A percentile compares a stretch with the other conserved stretches of the same genome.
phyloP scores from a whole-genome alignment of 2,888 invertebrate genomes.

The Drosophila picticornis region DNA sequence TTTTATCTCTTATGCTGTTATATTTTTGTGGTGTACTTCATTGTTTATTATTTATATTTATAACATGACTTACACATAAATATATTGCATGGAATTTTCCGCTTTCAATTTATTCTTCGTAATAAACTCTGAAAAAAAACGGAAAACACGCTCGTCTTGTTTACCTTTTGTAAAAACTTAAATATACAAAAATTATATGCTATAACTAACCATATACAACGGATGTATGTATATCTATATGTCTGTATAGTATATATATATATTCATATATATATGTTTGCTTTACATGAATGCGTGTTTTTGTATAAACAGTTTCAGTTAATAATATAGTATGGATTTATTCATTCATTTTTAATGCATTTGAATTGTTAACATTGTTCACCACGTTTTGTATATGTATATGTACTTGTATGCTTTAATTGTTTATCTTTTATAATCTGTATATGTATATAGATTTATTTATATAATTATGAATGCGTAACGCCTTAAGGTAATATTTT shows the following conservation, averaged over 20 bases:
- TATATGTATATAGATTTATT: slow-evolving; percentile 32
- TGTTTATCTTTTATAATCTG: slow-evolving; percentile 44
- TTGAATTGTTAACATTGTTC: slow-evolving; percentile 81
- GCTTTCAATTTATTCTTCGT: slow-evolving; percentile 38
- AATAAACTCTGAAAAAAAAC: slow-evolving; percentile 65
- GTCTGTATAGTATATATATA: slow-evolving; percentile 36
- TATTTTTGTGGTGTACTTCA: slow-evolving; percentile 51
- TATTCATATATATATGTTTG: slow-evolving; percentile 40
- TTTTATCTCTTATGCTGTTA: slow-evolving; percentile 45
- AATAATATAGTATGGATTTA: slow-evolving; percentile 67
- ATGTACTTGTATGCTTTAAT: slow-evolving; percentile 55
- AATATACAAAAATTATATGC: slow-evolving; percentile 75
- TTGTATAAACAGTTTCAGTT: slow-evolving; percentile 71
- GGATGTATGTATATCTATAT: slow-evolving; percentile 43
- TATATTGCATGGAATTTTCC: slow-evolving; percentile 53
- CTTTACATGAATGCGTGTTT: slow-evolving; percentile 50
- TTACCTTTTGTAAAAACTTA: slow-evolving; percentile 73
- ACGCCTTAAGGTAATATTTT: slow-evolving; percentile 79
- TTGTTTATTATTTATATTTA: slow-evolving; percentile 27
- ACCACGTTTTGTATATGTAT: slow-evolving; percentile 73
- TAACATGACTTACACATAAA: slow-evolving; percentile 52
- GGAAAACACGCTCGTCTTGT: slow-evolving; percentile 47
- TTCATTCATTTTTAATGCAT: slow-evolving; percentile 71
- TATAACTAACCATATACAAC: slow-evolving; percentile 73
- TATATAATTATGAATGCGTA: slow-evolving; percentile 66